Base-by-base conservation (phyloP, 2,113 vertebrate species). In the Peromyscus polionotus region DNA sequence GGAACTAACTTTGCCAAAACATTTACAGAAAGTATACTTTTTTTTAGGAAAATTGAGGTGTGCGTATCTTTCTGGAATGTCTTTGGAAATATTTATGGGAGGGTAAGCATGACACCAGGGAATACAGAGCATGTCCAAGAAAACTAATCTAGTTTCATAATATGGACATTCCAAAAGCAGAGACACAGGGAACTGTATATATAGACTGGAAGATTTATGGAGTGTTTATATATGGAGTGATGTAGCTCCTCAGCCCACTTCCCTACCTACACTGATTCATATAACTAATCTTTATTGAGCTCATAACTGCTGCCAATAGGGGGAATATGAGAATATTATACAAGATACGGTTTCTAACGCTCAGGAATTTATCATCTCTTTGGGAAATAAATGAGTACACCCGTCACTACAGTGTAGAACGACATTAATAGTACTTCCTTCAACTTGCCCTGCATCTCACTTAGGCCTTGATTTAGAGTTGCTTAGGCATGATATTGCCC, bases 81-180 rank as follows among this genome's bases (percentile, higher is more conserved):
- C 95, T 98, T 93, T 39, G 8, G 88, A 97, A 97, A 97, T 96
- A 97, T 94, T 98, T 96, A 93, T 76, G 61, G 11, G 85, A 88
- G 61, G 90, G 39, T 84, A 94, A 97, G 42, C 19, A 75, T 95
- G 92, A 96, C 65, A 95, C 65, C 20, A 72, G 33, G 70, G 45
- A 86, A 63, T 87, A 90, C 95, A 70, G 17, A 95, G 4, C 76
- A 28, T 5, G 91, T 22, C 85, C 85, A 96, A 95, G 57, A 97
- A 96, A 97, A 93, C 83, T 73, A 96, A 92, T 96, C 94, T 88
- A 83, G 59, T 91, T 95, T 84, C 63, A 84, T 79, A 89, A 96
- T 93, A 91, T 95, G 70, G 48, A 77, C 95, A 94, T 94, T 95
- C 48, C 76, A 79, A 93, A 92, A 79, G 17, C 77, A 90, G 61